Evolutionary conservation across 1,140 invertebrate species (phyloP).

Genomic region (Coenobita brevimanus): DNA sequence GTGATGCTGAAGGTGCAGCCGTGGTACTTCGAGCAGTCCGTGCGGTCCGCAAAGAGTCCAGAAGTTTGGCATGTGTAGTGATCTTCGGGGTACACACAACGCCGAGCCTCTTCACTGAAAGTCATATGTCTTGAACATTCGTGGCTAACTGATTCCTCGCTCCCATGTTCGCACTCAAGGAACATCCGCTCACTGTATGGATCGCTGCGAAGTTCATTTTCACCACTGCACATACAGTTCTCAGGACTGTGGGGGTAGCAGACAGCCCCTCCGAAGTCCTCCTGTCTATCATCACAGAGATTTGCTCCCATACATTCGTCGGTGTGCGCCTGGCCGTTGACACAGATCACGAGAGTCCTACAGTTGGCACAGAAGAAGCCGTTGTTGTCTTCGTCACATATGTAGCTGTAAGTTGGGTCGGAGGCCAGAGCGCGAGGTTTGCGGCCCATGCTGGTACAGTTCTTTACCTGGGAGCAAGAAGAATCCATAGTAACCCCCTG

Average conservation of each 20-base stretch:
- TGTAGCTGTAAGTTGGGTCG: not conserved
- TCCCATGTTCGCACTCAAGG: not conserved
- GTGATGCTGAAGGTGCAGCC: not conserved
- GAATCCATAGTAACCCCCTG: too few species aligned
- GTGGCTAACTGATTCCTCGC: not conserved
- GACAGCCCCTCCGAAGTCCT: not conserved
- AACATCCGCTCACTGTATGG: not conserved
- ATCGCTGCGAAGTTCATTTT: not conserved
- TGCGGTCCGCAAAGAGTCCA: not conserved
- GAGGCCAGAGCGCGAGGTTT: not conserved
- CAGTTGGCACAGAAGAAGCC: constrained; percentile 29
- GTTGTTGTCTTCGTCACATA: not conserved
- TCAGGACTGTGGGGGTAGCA: constrained; percentile 3
- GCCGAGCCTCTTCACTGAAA: not conserved
- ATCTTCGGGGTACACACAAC: not conserved
- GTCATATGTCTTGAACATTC: not conserved
- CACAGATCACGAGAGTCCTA: constrained; percentile 28
- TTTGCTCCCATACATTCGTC: not conserved
- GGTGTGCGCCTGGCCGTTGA: not conserved
- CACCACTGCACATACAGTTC: not conserved
- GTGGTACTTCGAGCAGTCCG: not conserved
- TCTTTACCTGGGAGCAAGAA: too few species aligned
- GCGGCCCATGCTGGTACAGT: not conserved
- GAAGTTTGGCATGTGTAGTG: not conserved
- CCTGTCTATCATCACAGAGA: not conserved